These are phyloP conservation scores for Catocala sponsa DNA, from an alignment of 2,888 invertebrate genomes.

Conservation along the genomic window DNA sequence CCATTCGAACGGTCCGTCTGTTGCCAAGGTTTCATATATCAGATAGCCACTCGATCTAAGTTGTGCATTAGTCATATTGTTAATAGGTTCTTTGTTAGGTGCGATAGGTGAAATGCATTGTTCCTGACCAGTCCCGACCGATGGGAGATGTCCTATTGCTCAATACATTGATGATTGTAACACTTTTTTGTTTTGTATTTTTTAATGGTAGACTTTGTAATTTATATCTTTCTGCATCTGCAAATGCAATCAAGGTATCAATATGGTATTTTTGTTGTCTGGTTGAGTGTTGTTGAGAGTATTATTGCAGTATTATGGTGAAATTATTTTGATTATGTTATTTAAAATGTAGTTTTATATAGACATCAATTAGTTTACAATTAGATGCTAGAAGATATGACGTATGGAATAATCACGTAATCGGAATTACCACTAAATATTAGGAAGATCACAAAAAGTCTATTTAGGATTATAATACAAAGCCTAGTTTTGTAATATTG, in stretches of 20 bases:
- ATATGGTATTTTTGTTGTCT: conserved; percentile 6
- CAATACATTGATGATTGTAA: conserved; percentile 46
- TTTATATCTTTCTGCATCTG: conserved; percentile 33
- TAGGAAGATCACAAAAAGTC: no score
- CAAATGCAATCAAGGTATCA: conserved; percentile 16
- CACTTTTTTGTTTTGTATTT: conserved; percentile 31
- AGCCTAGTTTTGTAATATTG: no score
- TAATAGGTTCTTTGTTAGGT: conserved; percentile 77
- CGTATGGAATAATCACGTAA: no score
- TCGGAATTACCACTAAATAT: no score
- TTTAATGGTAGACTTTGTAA: conserved; percentile 38
- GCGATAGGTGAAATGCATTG: conserved; percentile 70
- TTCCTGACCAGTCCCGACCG: conserved; percentile 55
- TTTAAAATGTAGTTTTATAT: no score
- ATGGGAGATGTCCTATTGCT: conserved; percentile 55
- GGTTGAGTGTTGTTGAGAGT: neutral
- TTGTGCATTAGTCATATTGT: conserved; percentile 76
- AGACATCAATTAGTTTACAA: no score
- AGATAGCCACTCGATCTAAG: conserved; percentile 73
- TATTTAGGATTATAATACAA: no score
- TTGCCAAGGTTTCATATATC: conserved; percentile 52
- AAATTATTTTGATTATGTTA: no score
- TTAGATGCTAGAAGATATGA: no score
- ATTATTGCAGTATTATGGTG: no score
- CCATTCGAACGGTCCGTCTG: conserved; percentile 56